Evolutionary conservation across 2,113 vertebrate genomes (phyloP), one percentile per base, ranked within the genome.

Genomic region (Dipodomys ordii): DNA sequence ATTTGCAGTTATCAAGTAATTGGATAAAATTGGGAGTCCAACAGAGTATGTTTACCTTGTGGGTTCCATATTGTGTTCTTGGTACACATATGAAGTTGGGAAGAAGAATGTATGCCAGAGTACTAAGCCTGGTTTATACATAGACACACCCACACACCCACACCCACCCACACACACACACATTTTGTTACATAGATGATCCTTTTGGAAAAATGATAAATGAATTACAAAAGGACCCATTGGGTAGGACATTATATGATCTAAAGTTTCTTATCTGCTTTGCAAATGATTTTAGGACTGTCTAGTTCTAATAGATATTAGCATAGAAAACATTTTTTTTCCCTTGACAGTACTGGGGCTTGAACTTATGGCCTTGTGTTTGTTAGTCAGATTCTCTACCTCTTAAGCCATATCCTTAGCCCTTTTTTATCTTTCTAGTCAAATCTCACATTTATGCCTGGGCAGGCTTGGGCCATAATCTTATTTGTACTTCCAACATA

Each of bases 131-230:
- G 39, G 39, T 39, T 39, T 39, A 39, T 3, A 39, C 39, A 39
- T 3, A 39, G 3, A 39, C 39, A 39, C 39, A 5, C 39, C 3
- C 39, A 39, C 39, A 39, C 39, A 39, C 39, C 5, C 39, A 39
- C 39, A 39, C 39, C 3, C 39, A 39, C 39, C 5, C 39, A 39
- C 39, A 6, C 39, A 39, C 39, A 6, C 39, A 39, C 39, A 6
- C 39, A 39, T 39, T 39, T 39, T 39, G 39, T 64, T 95, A 92
- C 32, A 69, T 46, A 68, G 7, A 32, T 53, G 22, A 82, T 87
- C 57, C 46, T 78, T 92, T 93, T 89, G 87, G 57, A 87, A 83
- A 96, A 60, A 88, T 80, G 9, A 28, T 88, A 88, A 90, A 78
- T 91, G n/a, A 92, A 39, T 96, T 68, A 81, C 6, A n/a, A 87